Base-by-base conservation (phyloP, 2,888 invertebrate species). In the Parelbella ahira region DNA sequence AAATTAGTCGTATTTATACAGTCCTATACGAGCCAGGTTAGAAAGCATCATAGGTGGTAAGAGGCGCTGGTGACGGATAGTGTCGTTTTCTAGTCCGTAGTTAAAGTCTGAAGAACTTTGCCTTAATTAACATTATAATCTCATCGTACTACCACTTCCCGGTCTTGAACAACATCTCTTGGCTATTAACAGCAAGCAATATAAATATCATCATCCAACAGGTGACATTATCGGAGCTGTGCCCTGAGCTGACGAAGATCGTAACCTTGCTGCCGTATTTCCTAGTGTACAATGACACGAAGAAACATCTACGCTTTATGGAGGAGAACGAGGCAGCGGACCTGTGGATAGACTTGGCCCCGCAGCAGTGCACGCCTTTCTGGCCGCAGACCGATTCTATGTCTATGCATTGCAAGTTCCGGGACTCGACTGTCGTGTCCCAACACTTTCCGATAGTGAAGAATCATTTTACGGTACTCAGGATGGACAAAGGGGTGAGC, bases 291-390 rank as follows among this genome's bases (percentile, higher is more conserved):
- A 96, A 95, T 73, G 90, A 91, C 54, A 92, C 93, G 0, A 89
- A 89, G 49, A 90, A 78, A 1, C 75, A 81, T 45, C 56, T 88
- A 4, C 76, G 94, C 38, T 95, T 93, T 78, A 95, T 95, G 95
- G 95, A 95, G 63, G 93, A 94, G 68, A 94, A 95, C 61, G 94
- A 95, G 63, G 90, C 93, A 24, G 93, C 94, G 0, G 95, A 95
- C 73, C 81, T 95, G 4, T 95, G 95, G 95, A 90, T 93, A 34
- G 95, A 95, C 76, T 77, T 95, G 8, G 77, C 89, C 0, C 91
- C 93, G 0, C 89, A 89, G 46, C 92, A 93, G 72, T 93, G 92
- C 54, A 75, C 91, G 7, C 89, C 94, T 3, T 95, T 94, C 74
- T 95, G 94, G 94, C 95, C 95, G 0, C 93, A 92, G 57, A 94